These are phyloP conservation scores for Toxostoma redivivum DNA, from an alignment of 2,113 vertebrate species.

Conservation along the genomic window DNA sequence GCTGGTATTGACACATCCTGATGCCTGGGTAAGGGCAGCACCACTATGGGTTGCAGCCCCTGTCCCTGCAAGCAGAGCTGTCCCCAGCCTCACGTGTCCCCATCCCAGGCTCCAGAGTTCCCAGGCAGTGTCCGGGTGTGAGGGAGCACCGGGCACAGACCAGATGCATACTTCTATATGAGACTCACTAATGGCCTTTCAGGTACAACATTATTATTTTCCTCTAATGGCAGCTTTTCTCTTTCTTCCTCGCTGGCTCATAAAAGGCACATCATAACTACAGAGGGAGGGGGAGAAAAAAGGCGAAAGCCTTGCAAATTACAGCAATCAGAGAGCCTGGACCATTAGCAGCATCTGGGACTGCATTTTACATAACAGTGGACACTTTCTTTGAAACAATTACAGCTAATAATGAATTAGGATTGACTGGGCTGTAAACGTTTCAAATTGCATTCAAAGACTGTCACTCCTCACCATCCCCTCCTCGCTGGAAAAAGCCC, in stretches of 20 bases:
- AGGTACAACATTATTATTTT: constrained; percentile 66
- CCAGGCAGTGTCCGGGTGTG: not conserved
- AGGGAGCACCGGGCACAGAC: not conserved
- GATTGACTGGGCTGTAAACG: constrained; percentile 57
- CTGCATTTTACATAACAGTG: constrained; percentile 72
- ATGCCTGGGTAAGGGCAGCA: not conserved
- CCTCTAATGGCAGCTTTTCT: constrained; percentile 58
- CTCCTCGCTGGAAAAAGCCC: constrained; percentile 2
- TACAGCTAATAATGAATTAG: constrained; percentile 73
- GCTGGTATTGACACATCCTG: not conserved
- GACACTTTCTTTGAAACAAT: constrained; percentile 73
- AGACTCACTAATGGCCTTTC: constrained; percentile 63
- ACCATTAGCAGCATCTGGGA: constrained; percentile 73
- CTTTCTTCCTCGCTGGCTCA: constrained; percentile 35
- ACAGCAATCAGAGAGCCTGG: constrained; percentile 69
- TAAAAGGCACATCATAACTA: constrained; percentile 64
- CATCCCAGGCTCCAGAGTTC: not conserved
- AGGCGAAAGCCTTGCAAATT: constrained; percentile 65
- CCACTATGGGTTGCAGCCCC: rapidly evolving
- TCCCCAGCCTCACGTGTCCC: not conserved
- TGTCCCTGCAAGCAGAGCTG: not conserved
- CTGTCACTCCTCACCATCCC: constrained; percentile 28
- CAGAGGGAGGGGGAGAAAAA: not conserved
- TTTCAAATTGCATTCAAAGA: constrained; percentile 60
- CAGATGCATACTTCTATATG: not conserved